A percentile compares a stretch with the other conserved stretches of the same genome.
These are phyloP conservation scores for Cheilosia scutellata DNA, from an alignment of 2,888 invertebrate species.

Conservation along the genomic window DNA sequence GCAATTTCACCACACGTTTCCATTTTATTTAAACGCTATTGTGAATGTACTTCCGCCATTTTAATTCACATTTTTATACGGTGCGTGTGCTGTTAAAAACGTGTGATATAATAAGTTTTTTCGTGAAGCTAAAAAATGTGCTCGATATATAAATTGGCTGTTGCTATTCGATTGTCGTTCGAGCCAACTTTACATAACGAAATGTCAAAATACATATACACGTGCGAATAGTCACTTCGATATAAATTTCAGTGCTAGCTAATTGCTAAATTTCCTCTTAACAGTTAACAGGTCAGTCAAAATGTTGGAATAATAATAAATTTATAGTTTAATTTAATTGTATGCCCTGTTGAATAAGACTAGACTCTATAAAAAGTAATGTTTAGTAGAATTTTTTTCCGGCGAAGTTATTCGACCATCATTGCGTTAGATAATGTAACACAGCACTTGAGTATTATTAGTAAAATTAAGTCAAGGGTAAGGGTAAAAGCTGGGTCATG, in stretches of 20 bases:
- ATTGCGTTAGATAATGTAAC: conserved; percentile 34
- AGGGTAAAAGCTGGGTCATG: conserved; percentile 25
- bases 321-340: conserved; percentile 12
- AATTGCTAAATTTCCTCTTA: conserved; percentile 28
- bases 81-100: neutral
- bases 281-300: conserved; percentile 66
- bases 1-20: conserved; percentile 6
- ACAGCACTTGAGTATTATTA: conserved; percentile 35
- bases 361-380: conserved; percentile 63
- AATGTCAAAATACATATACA: too few species aligned
- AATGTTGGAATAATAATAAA: conserved; percentile 30
- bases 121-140: conserved; percentile 24
- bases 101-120: conserved; percentile 57
- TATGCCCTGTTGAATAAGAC: conserved; percentile 12
- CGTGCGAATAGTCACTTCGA: neutral
- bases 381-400: conserved; percentile 74
- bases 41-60: conserved; percentile 41
- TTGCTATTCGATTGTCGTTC: too few species aligned
- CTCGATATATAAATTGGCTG: conserved; percentile 6
- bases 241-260: conserved; percentile 27
- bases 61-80: conserved; percentile 35
- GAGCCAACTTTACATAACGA: too few species aligned
- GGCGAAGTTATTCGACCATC: conserved; percentile 76
- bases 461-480: conserved; percentile 60
- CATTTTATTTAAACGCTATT: neutral